These are phyloP conservation scores for Bettongia penicillata DNA, from an alignment of 2,113 vertebrate species.

Conservation along the genomic window DNA sequence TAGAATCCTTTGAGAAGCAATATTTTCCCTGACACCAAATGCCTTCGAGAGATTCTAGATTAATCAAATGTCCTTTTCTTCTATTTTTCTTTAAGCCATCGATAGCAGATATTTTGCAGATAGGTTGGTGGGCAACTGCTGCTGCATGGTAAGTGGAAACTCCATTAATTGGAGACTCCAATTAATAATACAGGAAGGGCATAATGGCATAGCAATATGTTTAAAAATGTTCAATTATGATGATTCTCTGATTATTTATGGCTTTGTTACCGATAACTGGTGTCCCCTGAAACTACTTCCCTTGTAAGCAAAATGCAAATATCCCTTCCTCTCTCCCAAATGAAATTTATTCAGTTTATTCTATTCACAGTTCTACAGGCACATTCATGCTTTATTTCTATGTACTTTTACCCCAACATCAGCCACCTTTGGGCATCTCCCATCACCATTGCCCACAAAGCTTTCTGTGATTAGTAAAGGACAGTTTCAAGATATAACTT, in stretches of 20 bases:
- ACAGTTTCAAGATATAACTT: background rate
- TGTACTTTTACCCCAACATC: background rate
- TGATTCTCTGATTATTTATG: background rate
- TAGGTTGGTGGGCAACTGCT: conserved; percentile 98
- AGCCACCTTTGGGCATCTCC: background rate
- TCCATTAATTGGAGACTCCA: background rate
- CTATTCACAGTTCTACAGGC: background rate
- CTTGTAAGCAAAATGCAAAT: background rate
- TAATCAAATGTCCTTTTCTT: background rate
- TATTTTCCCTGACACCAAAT: background rate
- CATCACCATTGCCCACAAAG: background rate
- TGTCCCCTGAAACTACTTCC: background rate
- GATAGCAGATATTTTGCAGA: conserved; percentile 92
- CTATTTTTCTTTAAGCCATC: conserved; percentile 88
- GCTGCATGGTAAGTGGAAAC: conserved; percentile 93
- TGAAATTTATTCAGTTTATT: background rate
- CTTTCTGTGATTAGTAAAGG: background rate
- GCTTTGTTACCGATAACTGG: background rate
- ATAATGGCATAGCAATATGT: background rate
- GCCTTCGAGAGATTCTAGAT: background rate
- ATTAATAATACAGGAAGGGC: background rate
- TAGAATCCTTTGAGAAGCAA: background rate
- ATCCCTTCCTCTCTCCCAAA: background rate
- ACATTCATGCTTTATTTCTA: background rate
- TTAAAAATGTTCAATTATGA: background rate